These are phyloP conservation scores for Zygogramma bicolorata DNA, from an alignment of 2,888 invertebrate species.

Conservation along the genomic window DNA sequence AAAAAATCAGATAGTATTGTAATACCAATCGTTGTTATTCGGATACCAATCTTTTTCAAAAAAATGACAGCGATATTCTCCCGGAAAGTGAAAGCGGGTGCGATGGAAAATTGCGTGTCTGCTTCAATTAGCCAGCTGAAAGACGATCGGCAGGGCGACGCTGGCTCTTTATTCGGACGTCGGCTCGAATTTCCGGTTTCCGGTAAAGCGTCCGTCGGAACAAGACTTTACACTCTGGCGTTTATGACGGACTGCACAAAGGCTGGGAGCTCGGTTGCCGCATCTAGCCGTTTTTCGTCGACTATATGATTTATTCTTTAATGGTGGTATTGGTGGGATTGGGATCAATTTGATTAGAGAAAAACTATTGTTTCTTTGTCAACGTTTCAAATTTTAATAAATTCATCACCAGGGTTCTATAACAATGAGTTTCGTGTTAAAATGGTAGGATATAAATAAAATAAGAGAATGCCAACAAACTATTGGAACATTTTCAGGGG, in stretches of 20 bases:
- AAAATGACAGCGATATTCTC: not conserved
- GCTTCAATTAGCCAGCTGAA: conserved; percentile 64
- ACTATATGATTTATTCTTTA: too few relatives aligned
- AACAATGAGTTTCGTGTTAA: too few relatives aligned
- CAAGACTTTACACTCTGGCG: conserved; percentile 67
- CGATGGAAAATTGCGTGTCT: conserved; percentile 23
- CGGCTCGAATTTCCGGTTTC: conserved; percentile 67
- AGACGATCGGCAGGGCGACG: conserved; percentile 60
- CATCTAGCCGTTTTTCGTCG: not conserved
- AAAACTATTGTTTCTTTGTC: too few relatives aligned
- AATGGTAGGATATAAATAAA: too few relatives aligned
- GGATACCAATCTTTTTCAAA: not conserved
- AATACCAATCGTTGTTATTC: too few relatives aligned
- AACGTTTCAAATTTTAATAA: too few relatives aligned
- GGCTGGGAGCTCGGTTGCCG: not conserved
- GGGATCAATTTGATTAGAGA: too few relatives aligned
- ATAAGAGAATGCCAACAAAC: too few relatives aligned
- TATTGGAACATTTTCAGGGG: too few relatives aligned
- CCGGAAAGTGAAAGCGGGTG: conserved; percentile 43
- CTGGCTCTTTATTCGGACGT: conserved; percentile 66
- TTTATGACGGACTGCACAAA: conserved; percentile 61
- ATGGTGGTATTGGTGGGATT: too few relatives aligned
- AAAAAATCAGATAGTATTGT: too few relatives aligned
- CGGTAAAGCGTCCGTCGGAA: conserved; percentile 66
- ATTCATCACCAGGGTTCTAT: too few relatives aligned